A percentile compares a stretch with the other conserved stretches of the same genome.
Evolutionary conservation across 2,888 invertebrate species (phyloP).

Genomic region (Matsumyia berberina): DNA sequence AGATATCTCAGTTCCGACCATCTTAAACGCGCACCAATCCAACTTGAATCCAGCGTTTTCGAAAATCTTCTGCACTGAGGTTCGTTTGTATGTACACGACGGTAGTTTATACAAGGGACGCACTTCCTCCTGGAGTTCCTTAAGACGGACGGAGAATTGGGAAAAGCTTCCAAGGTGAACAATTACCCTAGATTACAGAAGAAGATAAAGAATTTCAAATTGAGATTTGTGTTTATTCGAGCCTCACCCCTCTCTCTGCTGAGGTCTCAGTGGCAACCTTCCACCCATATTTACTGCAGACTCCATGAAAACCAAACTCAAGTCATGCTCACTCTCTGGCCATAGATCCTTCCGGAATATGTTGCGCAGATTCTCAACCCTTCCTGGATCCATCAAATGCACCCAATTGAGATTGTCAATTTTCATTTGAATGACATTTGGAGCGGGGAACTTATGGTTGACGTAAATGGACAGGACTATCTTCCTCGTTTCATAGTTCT

Average conservation of each 20-base stretch:
- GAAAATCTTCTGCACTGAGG: constrained; percentile 93
- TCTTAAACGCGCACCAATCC: constrained; percentile 95
- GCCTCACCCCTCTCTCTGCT: constrained; percentile 91
- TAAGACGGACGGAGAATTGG: constrained; percentile 87
- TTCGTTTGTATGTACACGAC: constrained; percentile 93
- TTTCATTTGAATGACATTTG: constrained; percentile 92
- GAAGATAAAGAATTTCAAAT: neutral
- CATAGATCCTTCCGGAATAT: constrained; percentile 91
- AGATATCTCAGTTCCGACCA: constrained; percentile 86
- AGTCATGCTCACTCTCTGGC: constrained; percentile 89
- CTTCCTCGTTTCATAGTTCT: constrained; percentile 90
- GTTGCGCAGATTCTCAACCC: constrained; percentile 90
- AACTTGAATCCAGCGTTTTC: constrained; percentile 91
- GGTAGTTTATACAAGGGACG: constrained; percentile 91
- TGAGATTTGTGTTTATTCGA: neutral
- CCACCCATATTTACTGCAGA: constrained; percentile 94
- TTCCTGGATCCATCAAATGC: constrained; percentile 91
- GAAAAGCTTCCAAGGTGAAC: constrained; percentile 91
- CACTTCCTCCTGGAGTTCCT: constrained; percentile 89
- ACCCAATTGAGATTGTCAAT: constrained; percentile 95
- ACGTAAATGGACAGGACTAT: constrained; percentile 88
- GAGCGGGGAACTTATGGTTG: constrained; percentile 88
- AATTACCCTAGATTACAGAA: constrained; percentile 86
- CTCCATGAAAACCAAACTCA: constrained; percentile 93
- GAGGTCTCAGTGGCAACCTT: constrained; percentile 91